phyloP scores from a whole-genome alignment of 2,113 vertebrate species.

The Dicerorhinus sumatrensis region DNA sequence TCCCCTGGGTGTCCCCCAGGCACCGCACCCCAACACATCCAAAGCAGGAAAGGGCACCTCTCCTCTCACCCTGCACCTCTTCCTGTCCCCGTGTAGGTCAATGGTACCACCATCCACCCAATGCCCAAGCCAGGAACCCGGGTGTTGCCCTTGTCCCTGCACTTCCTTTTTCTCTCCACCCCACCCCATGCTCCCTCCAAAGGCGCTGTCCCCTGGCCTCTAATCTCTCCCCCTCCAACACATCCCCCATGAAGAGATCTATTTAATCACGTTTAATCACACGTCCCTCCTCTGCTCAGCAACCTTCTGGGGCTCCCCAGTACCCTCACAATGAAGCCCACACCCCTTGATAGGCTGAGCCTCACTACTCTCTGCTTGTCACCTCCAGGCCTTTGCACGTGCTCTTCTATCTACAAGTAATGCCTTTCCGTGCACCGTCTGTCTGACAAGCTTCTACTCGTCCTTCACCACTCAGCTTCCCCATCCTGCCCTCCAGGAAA shows the following conservation, averaged over 20 bases:
- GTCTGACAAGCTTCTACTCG: not conserved
- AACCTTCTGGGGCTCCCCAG: not conserved
- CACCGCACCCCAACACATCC: not conserved
- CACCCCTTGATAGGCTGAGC: fast-evolving
- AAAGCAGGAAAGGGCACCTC: fast-evolving
- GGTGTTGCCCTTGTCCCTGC: not conserved
- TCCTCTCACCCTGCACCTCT: not conserved
- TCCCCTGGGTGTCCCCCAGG: fast-evolving
- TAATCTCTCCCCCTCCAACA: not conserved
- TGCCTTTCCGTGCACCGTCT: not conserved
- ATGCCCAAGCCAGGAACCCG: too few relatives aligned
- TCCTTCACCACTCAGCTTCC: not conserved
- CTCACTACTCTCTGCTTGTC: not conserved
- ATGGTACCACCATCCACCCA: too few relatives aligned
- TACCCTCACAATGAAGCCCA: not conserved
- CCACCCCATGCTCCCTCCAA: not conserved
- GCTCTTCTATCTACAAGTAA: not conserved
- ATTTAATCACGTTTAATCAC: not conserved
- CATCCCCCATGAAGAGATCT: not conserved
- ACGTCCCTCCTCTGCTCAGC: not conserved
- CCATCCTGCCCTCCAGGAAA: not conserved
- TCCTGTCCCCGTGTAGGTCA: not conserved
- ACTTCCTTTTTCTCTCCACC: not conserved
- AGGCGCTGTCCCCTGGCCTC: not conserved
- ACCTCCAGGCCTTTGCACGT: not conserved